phyloP scores from a whole-genome alignment of 1,140 invertebrate species.

The Megalonaias nervosa region DNA sequence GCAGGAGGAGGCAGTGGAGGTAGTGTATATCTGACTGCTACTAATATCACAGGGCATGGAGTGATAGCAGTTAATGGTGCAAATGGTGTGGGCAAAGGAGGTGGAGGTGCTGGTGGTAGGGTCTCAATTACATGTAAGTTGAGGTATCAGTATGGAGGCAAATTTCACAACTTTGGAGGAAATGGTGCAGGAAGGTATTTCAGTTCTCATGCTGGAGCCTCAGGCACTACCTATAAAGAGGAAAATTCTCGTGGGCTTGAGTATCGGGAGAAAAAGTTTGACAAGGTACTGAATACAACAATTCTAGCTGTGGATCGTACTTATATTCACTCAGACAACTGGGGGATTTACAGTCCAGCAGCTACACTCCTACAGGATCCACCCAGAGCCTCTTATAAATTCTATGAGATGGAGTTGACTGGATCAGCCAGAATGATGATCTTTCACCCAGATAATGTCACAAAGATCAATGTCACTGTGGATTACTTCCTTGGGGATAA shows the following conservation, averaged over 20 bases:
- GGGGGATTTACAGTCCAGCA: conserved; percentile 44
- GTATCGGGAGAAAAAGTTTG: conserved; percentile 59
- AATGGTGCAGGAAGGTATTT: conserved; percentile 35
- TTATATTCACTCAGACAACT: conserved; percentile 55
- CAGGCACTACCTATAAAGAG: conserved; percentile 58
- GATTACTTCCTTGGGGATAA: conserved; percentile 61
- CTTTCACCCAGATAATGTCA: conserved; percentile 44
- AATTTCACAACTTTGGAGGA: conserved; percentile 56
- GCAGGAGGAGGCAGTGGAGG: conserved; percentile 60
- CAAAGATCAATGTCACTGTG: conserved; percentile 42
- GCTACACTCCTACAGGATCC: conserved; percentile 51
- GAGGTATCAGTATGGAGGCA: conserved; percentile 57
- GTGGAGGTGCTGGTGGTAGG: conserved; percentile 60
- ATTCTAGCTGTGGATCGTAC: conserved; percentile 56
- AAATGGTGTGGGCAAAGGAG: conserved; percentile 47
- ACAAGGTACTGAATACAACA: conserved; percentile 51
- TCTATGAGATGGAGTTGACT: conserved; percentile 58
- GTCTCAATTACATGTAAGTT: conserved; percentile 54
- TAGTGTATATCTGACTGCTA: conserved; percentile 49
- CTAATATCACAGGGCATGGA: conserved; percentile 62
- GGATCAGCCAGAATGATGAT: conserved; percentile 52
- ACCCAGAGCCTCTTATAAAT: conserved; percentile 47
- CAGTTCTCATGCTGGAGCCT: conserved; percentile 46
- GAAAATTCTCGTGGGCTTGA: conserved; percentile 56
- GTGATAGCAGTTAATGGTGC: conserved; percentile 54